A percentile compares a stretch with the other conserved stretches of the same genome.
phyloP scores from a whole-genome alignment of 2,797 vertebrate genomes.

The Discoglossus pictus region DNA sequence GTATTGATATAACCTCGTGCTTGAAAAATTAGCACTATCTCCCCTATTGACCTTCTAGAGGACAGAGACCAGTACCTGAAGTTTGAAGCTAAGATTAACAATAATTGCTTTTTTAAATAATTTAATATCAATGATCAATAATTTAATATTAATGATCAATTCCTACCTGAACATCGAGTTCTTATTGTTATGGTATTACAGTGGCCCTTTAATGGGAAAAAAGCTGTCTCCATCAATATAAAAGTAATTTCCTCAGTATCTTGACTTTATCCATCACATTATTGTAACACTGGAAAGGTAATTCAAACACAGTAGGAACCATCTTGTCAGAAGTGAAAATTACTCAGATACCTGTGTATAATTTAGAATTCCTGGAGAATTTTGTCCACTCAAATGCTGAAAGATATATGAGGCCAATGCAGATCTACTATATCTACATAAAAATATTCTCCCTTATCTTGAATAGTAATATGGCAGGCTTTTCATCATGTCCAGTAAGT shows the following conservation, averaged over 20 bases:
- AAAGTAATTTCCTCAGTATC: constrained; percentile 10
- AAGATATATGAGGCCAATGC: constrained; percentile 42
- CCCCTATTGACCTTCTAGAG: no score
- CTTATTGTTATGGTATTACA: no score
- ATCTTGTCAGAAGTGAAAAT: not conserved
- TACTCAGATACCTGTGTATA: constrained; percentile 6
- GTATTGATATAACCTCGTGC: no score
- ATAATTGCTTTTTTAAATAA: no score
- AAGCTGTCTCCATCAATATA: constrained; percentile 5
- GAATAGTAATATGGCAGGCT: constrained; percentile 43
- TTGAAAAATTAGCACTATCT: no score
- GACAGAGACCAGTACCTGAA: no score
- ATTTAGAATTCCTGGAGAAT: constrained; percentile 38
- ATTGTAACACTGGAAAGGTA: not conserved
- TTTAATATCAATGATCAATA: no score
- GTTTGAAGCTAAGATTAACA: no score
- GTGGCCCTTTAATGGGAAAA: no score
- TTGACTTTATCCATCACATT: constrained; percentile 1
- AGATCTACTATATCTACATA: constrained; percentile 41
- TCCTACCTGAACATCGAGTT: no score
- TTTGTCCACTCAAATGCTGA: constrained; percentile 22
- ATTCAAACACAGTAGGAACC: not conserved
- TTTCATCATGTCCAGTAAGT: constrained; percentile 47
- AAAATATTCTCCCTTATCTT: constrained; percentile 22
- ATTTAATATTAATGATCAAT: no score